Evolutionary conservation across 2,797 vertebrate species (phyloP), one percentile per base, ranked within the genome.

Genomic region (Bovichtus diacanthus): DNA sequence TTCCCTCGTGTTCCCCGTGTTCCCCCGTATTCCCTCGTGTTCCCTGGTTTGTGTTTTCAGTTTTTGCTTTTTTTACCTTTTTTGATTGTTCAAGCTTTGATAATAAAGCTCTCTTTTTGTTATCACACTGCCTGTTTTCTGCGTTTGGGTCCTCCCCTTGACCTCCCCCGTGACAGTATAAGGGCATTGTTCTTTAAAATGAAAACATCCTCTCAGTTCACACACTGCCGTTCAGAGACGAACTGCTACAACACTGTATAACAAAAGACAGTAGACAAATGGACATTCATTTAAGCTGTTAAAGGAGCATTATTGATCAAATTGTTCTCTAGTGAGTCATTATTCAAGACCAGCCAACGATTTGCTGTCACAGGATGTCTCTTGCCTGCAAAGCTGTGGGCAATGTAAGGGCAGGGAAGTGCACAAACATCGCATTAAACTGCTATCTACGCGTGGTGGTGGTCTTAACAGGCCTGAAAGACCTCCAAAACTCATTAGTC

Each of bases 331-430:
- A 16, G 55, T 70, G 69, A 72, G 70, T 86, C 90, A 89, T 93
- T 88, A 91, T 89, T 92, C 87, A 88, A 71, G 88, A 81, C 38
- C 62, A 31, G 36, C 23, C 68, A 93, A 82, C 36, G 91, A 93
- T 92, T 93, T 83, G 44, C 89, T 92, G 83, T 83, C 90, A 87
- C 72, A 44, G 44, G 46, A 64, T 36, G 66, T 71, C 64, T 71
- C 74, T 31, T 31, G 50, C 21, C 38, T 75, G 39, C 49, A 54
- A 84, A 75, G 86, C 89, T 82, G 58, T 70, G 66, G 91, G 88
- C 81, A 70, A 86, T 78, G 65, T 55, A 29, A 61, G 62, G 18
- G 29, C 18, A 61, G 46, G 73, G 70, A 86, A 51, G 29, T 27
- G 59, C 29, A 71, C 71, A 82, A 41, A 79, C 81, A 84, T 70